A percentile compares a stretch with the other conserved stretches of the same genome.
Evolutionary conservation across 1,140 invertebrate species (phyloP).

Genomic region (Physella acuta): DNA sequence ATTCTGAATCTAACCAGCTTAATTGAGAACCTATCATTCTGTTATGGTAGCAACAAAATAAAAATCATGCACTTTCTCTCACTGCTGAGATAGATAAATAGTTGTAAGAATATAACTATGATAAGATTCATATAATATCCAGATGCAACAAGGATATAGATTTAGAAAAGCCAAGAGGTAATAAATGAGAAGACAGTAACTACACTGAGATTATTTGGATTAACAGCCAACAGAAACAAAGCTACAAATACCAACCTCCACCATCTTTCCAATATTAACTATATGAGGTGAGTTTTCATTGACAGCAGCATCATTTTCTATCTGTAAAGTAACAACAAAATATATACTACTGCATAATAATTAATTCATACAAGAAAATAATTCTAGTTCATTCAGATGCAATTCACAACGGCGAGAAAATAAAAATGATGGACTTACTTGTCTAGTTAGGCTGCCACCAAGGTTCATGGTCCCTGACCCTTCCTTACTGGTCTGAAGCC

Average conservation of each 20-base stretch:
- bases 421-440: constrained; percentile 65
- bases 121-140: too few relatives aligned
- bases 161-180: too few relatives aligned
- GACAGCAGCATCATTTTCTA: constrained; percentile 85
- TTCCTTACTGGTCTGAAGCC: constrained; percentile 96
- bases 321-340: constrained; percentile 63
- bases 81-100: too few relatives aligned
- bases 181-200: too few relatives aligned
- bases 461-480: constrained; percentile 98
- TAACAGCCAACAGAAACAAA: too few relatives aligned
- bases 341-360: neutral
- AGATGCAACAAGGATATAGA: too few relatives aligned
- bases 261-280: constrained; percentile 87
- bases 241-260: constrained; percentile 66
- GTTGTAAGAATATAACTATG: too few relatives aligned
- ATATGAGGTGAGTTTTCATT: constrained; percentile 94
- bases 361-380: neutral
- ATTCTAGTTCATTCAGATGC: neutral
- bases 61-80: too few relatives aligned
- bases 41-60: too few relatives aligned
- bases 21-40: too few relatives aligned
- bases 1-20: too few relatives aligned
- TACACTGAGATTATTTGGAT: too few relatives aligned
- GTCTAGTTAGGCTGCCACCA: constrained; percentile 94
- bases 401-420: neutral